Evolutionary conservation across 1,140 invertebrate species (phyloP), one percentile per base, ranked within the genome.

Genomic region (Drosophila jambulina): DNA sequence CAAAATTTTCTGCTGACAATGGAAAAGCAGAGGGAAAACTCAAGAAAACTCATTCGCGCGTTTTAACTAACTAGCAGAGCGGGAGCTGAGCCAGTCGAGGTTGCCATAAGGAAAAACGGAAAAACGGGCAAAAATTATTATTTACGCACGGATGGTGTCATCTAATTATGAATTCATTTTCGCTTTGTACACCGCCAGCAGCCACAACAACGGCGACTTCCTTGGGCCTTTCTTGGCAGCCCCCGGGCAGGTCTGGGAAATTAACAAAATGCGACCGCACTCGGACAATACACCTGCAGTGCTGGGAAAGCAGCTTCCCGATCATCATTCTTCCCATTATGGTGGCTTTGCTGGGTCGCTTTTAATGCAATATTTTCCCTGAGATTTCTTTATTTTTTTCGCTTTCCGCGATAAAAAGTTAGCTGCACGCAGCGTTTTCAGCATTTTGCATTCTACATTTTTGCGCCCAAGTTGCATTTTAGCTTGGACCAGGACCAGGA

Each of bases 141-240:
- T 92, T 92, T 87, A 92, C 91, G 91, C 91, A 91, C 91, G 86
- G 87, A 92, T 92, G 91, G 91, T 92, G 91, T 91, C 91, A 92
- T 92, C 91, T 92, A 92, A 92, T 92, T 92, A 92, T 86, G 78
- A 92, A 92, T 92, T 92, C 90, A 92, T 92, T 92, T 92, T 88
- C 83, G 90, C 92, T 92, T 92, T 91, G 78, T 71, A 49, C 29
- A 61, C 58, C 76, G 71, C 42, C 76, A 56, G 23, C 34, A 25
- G 8, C 62, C 62, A 53, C 65, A 84, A 76, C 61, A 76, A 53
- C 60, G 57, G 62, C 65, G 67, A 78, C 64, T 82, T 86, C 75
- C 78, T 79, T 85, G 74, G 17, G 60, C 29, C 45, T 82, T 67
- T 53, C 69, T 74, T 61, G 38, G 61, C 43, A 25, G 13, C 34